Evolutionary conservation across 2,113 vertebrate species (phyloP), one percentile per base, ranked within the genome.

Genomic region (Laticauda colubrina): DNA sequence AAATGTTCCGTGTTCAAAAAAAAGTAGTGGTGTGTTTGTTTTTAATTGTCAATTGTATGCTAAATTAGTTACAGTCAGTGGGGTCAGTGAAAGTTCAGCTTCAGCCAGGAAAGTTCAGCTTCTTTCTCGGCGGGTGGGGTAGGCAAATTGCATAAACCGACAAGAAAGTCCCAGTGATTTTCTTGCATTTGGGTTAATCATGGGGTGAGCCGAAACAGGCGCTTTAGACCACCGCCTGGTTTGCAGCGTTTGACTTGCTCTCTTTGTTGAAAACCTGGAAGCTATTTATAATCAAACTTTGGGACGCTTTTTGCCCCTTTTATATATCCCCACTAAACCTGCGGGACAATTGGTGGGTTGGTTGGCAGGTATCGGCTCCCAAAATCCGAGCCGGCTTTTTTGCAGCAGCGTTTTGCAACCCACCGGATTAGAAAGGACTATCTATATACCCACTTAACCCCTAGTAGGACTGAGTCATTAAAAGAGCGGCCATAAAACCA

Each of bases 41-140:
- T 96, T 97, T 97, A 97, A 97, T 97, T 97, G 96, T 96, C 97
- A 97, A 93, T 97, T 97, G 97, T 96, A 89, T 97, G 97, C 96
- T 97, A 96, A 97, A 96, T 96, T 95, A 96, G 96, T 97, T 97
- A 95, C 96, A 92, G 96, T 95, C 93, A 53, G 9, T 93, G 95
- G 97, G 97, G 97, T 98, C 97, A 98, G 93, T 15, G 92, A 93
- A 95, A 98, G 98, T 97, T 98, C 98, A 98, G 95, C 69, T 95
- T 94, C 96, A 95, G 91, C 88, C 69, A 94, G 94, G 89, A 97
- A 94, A 91, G 88, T 89, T 93, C 5, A n/a, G 2, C 59, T 93
- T 94, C 90, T 91, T 94, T 92, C 92, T 91, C 21, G 15, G 43
- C 64, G 90, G 54, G 81, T 90, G 24, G 91, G 92, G 69, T 18